Evolutionary conservation across 2,113 vertebrate genomes (phyloP).

Genomic region (Gymnogyps californianus): DNA sequence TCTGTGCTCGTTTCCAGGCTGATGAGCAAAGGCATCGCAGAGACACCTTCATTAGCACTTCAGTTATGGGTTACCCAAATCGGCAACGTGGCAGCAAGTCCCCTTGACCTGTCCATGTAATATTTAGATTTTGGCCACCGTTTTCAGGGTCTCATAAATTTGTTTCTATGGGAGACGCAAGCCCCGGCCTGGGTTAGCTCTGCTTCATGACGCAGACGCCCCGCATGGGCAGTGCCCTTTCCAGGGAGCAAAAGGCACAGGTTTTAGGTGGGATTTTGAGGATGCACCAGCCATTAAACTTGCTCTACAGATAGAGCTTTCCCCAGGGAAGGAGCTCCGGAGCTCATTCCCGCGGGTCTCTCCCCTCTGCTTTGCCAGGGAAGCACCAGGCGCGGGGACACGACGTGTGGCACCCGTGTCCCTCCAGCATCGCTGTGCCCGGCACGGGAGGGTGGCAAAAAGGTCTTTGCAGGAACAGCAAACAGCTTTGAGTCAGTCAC

Average conservation of each 20-base stretch:
- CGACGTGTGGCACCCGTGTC: accelerated
- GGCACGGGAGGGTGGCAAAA: not conserved
- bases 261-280: not conserved
- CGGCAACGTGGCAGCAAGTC: not conserved
- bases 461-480: not conserved
- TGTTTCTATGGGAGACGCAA: not conserved
- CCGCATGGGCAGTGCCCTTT: not conserved
- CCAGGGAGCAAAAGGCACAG: not conserved
- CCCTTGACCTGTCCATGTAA: not conserved
- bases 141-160: not conserved
- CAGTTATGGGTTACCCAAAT: accelerated
- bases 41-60: not conserved
- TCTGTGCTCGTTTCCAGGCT: not conserved
- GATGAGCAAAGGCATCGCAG: not conserved
- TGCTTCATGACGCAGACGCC: not conserved
- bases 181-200: not conserved
- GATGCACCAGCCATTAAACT: not conserved
- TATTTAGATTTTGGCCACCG: not conserved
- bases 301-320: not conserved
- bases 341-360: accelerated
- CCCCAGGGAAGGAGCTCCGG: not conserved
- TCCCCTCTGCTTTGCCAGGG: not conserved
- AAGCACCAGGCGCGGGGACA: accelerated
- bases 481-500: not conserved
- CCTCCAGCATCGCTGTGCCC: not conserved